A percentile compares a stretch with the other conserved stretches of the same genome.
phyloP scores from a whole-genome alignment of 2,888 invertebrate species.

The Lissocephala sabroskyi region DNA sequence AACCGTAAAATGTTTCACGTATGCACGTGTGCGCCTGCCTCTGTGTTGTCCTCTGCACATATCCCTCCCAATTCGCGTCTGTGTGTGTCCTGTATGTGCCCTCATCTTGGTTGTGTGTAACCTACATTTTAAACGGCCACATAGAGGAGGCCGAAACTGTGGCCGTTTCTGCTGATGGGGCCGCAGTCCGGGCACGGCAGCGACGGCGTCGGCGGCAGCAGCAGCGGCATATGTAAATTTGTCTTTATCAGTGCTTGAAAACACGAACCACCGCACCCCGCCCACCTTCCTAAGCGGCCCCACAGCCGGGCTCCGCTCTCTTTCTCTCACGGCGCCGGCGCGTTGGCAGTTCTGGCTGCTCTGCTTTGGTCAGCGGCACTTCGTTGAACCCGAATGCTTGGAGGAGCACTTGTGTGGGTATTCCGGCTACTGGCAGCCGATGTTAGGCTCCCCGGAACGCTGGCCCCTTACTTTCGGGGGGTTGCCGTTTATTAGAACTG shows the following conservation, averaged over 20 bases:
- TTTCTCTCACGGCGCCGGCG: not conserved
- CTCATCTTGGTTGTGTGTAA: slow-evolving; percentile 49
- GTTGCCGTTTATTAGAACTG: not conserved
- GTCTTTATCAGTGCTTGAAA: slow-evolving; percentile 53
- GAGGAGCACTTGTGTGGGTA: no score
- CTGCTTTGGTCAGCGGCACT: no score
- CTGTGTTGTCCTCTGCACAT: slow-evolving; percentile 10
- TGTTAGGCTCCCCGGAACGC: no score
- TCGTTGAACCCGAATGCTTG: no score
- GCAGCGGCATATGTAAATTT: slow-evolving; percentile 45
- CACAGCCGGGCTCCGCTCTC: slow-evolving; percentile 5
- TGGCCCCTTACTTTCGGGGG: no score
- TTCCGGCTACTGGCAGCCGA: no score
- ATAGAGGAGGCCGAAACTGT: slow-evolving; percentile 49
- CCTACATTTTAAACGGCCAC: slow-evolving; percentile 58
- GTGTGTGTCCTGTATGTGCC: slow-evolving; percentile 11
- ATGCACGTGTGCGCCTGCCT: slow-evolving; percentile 15
- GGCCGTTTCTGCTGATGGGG: slow-evolving; percentile 34
- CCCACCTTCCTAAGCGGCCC: not conserved
- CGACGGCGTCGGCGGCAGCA: slow-evolving; percentile 10
- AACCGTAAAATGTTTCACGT: slow-evolving; percentile 26
- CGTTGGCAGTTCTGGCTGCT: no score
- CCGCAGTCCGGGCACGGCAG: slow-evolving; percentile 7
- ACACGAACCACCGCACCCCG: no score
- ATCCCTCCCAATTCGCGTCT: not conserved